Base-by-base conservation (phyloP, 2,797 vertebrate genomes). In the Limnodromus scolopaceus region DNA sequence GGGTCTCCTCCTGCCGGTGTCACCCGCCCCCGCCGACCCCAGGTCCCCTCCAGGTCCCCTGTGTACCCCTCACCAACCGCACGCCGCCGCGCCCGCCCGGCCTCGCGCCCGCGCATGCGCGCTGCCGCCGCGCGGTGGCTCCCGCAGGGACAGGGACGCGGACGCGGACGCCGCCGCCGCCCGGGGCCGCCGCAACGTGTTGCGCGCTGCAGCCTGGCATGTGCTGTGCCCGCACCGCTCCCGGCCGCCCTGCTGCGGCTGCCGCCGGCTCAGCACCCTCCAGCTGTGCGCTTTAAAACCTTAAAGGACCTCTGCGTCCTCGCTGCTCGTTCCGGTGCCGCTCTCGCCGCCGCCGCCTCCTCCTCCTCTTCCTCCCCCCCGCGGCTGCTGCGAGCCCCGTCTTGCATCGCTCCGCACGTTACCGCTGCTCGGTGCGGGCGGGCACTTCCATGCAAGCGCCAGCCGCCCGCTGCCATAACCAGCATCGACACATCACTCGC, bases 41-140 rank as follows among this genome's bases (percentile, higher is more conserved):
- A 1, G 7, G 1, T 5, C 4, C 14, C 9, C 45, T 10, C 54
- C 4, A 1, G 3, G 4, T 10, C 3, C 32, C 53, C 11, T 4
- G 32, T 4, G 20, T 13, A 20, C 19, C 34, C 34, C 6, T 6
- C 16, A 6, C 15, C 8, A 20, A 11, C 14, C 53, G 10, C 20
- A 28, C 4, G 8, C 53, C 27, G 17, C 53, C 45, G 9, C 3
- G 8, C 8, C 7, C 28, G 20, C 48, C 23, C 36, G 20, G 13
- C 54, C 65, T 49, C 61, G 53, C n/a, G 46, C 69, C 36, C 48
- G 54, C 91, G 68, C 85, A 89, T 89, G 86, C 86, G 91, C 81
- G 39, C 8, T 13, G 16, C 32, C 30, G 53, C 41, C 66, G 41
- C 85, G 57, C 90, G 63, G 32, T 8, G 49, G 14, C 85, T 70